phyloP scores from a whole-genome alignment of 1,140 invertebrate genomes.

The Charaxes varanes region DNA sequence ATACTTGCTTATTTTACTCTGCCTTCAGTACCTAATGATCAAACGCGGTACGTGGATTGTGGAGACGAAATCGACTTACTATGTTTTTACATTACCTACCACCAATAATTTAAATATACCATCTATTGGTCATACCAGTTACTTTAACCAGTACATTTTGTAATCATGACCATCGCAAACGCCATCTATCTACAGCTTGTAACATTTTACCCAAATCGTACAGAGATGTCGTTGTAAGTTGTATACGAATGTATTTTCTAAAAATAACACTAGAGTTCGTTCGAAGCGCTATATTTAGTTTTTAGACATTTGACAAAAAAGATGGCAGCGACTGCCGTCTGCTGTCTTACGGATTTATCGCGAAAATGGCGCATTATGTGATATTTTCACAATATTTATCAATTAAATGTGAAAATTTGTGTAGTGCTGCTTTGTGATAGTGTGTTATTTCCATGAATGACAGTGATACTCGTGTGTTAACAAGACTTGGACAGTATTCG shows the following conservation, averaged over 20 bases:
- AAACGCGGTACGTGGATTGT: too few relatives aligned
- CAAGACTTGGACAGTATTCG: conserved; percentile 63
- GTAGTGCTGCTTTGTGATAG: conserved; percentile 68
- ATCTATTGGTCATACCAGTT: too few relatives aligned
- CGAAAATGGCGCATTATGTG: conserved; percentile 73
- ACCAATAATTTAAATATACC: too few relatives aligned
- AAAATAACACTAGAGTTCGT: conserved; percentile 74
- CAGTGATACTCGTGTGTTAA: conserved; percentile 65
- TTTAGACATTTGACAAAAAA: conserved; percentile 74
- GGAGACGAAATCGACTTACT: too few relatives aligned
- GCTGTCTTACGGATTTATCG: conserved; percentile 66
- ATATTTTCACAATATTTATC: conserved; percentile 69
- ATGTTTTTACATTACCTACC: too few relatives aligned
- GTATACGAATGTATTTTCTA: conserved; percentile 53
- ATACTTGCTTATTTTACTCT: too few relatives aligned
- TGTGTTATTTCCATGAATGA: conserved; percentile 64
- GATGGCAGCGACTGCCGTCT: conserved; percentile 71
- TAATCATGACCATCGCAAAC: background rate
- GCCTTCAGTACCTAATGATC: too few relatives aligned
- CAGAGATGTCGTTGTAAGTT: conserved; percentile 45
- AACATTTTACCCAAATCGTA: background rate
- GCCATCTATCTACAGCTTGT: conserved; percentile 15
- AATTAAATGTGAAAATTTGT: conserved; percentile 70
- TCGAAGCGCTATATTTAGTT: conserved; percentile 69
- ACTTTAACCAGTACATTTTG: background rate